These are phyloP conservation scores for Solenopsis fugax DNA, from an alignment of 1,140 invertebrate genomes.

Conservation along the genomic window DNA sequence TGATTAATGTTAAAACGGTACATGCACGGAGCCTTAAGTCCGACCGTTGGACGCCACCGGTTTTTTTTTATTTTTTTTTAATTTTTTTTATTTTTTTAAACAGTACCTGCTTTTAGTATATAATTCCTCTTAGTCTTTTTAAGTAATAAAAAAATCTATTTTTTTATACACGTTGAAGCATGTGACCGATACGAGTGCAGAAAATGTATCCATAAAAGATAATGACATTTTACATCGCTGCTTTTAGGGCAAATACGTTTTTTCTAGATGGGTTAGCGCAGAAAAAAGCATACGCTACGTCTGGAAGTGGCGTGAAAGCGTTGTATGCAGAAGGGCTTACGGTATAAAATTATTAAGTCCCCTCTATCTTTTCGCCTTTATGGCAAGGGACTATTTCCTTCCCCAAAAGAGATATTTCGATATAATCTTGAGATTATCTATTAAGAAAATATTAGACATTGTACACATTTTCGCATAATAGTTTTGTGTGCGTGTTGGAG, in stretches of 20 bases:
- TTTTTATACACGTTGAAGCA: slow-evolving; percentile 15
- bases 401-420: background rate
- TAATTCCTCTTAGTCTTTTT: slow-evolving; percentile 21
- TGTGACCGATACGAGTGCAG: slow-evolving; percentile 46
- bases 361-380: slow-evolving; percentile 26
- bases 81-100: slow-evolving; percentile 9
- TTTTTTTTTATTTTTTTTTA: background rate
- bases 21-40: slow-evolving; percentile 21
- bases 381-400: background rate
- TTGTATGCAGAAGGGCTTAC: slow-evolving; percentile 39
- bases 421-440: slow-evolving; percentile 22
- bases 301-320: slow-evolving; percentile 56
- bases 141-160: slow-evolving; percentile 40
- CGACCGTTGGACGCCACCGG: background rate
- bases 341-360: slow-evolving; percentile 12
- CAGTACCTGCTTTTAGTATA: slow-evolving; percentile 12
- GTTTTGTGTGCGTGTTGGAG: background rate
- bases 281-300: slow-evolving; percentile 31
- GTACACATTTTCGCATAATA: background rate
- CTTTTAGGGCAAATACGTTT: slow-evolving; percentile 63
- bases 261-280: slow-evolving; percentile 46
- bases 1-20: slow-evolving; percentile 53
- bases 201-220: slow-evolving; percentile 60
- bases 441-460: background rate
- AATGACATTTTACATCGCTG: slow-evolving; percentile 59